Evolutionary conservation across 2,797 vertebrate genomes (phyloP), one percentile per base, ranked within the genome.

Genomic region (Anguilla marmorata): DNA sequence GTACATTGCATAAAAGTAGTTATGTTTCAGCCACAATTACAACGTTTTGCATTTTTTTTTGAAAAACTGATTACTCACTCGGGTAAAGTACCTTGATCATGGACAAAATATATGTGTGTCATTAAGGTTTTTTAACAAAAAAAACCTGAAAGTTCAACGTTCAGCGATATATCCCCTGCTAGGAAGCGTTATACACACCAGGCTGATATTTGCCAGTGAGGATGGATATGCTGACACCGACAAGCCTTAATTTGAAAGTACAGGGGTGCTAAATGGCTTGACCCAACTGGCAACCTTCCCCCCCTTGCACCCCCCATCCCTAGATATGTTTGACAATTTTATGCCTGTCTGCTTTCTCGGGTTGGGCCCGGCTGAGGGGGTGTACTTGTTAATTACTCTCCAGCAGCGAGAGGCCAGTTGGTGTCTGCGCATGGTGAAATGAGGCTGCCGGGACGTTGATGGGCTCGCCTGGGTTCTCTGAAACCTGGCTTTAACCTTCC

Each of bases 351-450:
- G 86, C 86, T 79, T 52, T 45, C 48, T 72, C 48, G 12, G n/a
- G 41, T 9, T 50, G 41, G 41, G 41, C 85, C 54, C 80, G 30
- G 83, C 27, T 86, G 83, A 89, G 52, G 54, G n/a, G 54, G n/a
- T 87, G 69, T 66, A 85, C 86, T 41, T 87, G 84, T 85, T 82
- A 87, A 89, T 89, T 45, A 89, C 74, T 80, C 74, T 85, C 82
- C 19, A 37, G 45, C 41, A 58, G 88, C 37, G 83, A 48, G 52
- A 54, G 41, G 69, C 63, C 33, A 74, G 58, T 45, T 21, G 45
- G 58, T 60, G 50, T 84, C 85, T 50, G 33, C 33, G 48, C 50
- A 60, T 48, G 33, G 45, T 56, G 76, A 84, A 79, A 83, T 82
- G 30, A 56, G 85, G 60, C 84, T 48, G 30, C 1, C 7, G 56